phyloP scores from a whole-genome alignment of 2,888 invertebrate genomes.

The Mythimna albipuncta region DNA sequence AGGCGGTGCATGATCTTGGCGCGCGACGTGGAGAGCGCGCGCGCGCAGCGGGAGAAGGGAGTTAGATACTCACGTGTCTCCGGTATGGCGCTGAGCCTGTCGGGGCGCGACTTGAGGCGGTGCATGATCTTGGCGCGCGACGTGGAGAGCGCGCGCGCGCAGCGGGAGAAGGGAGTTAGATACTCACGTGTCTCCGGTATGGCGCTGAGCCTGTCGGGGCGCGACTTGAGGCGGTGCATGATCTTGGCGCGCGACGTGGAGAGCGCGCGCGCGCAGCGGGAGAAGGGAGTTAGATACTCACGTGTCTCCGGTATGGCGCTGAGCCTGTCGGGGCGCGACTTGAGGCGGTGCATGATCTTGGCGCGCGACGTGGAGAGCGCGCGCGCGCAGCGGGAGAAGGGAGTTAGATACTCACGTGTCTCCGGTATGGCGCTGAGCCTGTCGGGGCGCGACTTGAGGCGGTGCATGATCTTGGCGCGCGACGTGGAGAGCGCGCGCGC shows the following conservation, averaged over 20 bases:
- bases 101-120: constrained; percentile 26
- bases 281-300: neutral
- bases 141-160: constrained; percentile 72
- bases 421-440: neutral
- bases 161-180: constrained; percentile 44
- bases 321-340: constrained; percentile 12
- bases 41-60: constrained; percentile 72
- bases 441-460: constrained; percentile 24
- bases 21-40: constrained; percentile 68
- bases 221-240: constrained; percentile 56
- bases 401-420: neutral
- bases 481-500: constrained; percentile 72
- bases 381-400: constrained; percentile 75
- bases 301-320: neutral
- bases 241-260: constrained; percentile 68
- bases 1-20: constrained; percentile 67
- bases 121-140: constrained; percentile 70
- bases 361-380: constrained; percentile 67
- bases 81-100: neutral
- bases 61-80: neutral
- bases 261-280: constrained; percentile 74
- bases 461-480: constrained; percentile 69
- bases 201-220: constrained; percentile 6
- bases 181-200: neutral
- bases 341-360: constrained; percentile 65